A percentile compares a stretch with the other conserved stretches of the same genome.
These are phyloP conservation scores for Ateles fusciceps DNA, from an alignment of 2,797 vertebrate genomes.

Conservation along the genomic window DNA sequence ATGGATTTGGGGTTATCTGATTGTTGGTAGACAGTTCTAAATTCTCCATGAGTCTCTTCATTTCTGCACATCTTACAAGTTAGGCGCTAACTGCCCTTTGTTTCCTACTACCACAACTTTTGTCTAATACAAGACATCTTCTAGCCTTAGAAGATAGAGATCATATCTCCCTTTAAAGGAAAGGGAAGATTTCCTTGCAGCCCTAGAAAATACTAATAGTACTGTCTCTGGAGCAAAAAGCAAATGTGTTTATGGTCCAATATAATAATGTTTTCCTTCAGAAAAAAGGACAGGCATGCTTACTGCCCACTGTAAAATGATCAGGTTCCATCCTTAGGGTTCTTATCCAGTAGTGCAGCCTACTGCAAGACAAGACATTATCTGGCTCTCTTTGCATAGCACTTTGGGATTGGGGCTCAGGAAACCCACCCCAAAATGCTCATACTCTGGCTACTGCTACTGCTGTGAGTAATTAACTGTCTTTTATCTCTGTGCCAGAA, in stretches of 20 bases:
- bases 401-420: not conserved
- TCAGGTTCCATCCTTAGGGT: not conserved
- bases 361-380: not conserved
- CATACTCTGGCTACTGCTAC: not conserved
- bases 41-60: not conserved
- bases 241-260: not conserved
- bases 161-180: not conserved
- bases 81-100: not conserved
- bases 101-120: not conserved
- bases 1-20: not conserved
- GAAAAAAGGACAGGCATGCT: not conserved
- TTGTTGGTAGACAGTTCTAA: not conserved
- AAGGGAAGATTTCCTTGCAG: not conserved
- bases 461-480: not conserved
- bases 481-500: not conserved
- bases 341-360: not conserved
- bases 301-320: not conserved
- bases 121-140: not conserved
- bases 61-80: slow-evolving; percentile 4
- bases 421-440: not conserved
- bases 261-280: not conserved
- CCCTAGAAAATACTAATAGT: not conserved
- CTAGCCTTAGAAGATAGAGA: not conserved
- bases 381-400: not conserved
- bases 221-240: not conserved